Conservation (phyloP, 2,113 vertebrate species). For the Chrysemys picta region DNA sequence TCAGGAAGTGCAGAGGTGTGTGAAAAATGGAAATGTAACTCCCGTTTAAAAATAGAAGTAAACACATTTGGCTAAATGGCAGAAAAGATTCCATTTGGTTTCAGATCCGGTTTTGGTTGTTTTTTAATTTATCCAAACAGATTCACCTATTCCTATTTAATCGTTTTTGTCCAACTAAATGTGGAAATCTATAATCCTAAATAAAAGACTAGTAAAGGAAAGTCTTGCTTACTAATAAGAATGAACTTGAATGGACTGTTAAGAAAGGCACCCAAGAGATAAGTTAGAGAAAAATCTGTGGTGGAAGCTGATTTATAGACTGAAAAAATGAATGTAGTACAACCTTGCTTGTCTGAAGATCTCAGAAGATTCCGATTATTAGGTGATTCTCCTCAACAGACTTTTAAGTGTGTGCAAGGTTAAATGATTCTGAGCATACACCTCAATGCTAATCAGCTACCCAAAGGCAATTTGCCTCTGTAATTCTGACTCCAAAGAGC, state of each 20-base stretch:
- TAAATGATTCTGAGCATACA: neutral
- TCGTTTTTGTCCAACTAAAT: neutral
- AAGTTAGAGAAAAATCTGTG: neutral
- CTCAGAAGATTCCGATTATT: neutral
- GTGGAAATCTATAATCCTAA: neutral
- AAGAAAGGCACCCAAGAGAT: neutral
- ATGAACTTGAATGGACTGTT: neutral
- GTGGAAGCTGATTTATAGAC: neutral
- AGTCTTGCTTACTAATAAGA: neutral
- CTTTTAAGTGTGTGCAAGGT: neutral
- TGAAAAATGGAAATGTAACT: conserved; percentile 7
- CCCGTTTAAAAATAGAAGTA: neutral
- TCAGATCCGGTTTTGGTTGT: neutral
- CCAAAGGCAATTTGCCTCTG: neutral
- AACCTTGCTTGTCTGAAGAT: neutral
- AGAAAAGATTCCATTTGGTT: neutral
- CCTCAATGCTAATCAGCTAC: neutral
- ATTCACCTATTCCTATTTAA: neutral
- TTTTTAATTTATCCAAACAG: neutral
- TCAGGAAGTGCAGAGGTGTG: neutral
- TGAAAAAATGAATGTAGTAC: neutral
- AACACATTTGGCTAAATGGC: neutral
- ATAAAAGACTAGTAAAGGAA: fast-evolving
- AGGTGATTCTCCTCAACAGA: neutral
- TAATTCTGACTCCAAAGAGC: neutral